phyloP scores from a whole-genome alignment of 2,888 invertebrate species.

The Masnerella sp. region DNA sequence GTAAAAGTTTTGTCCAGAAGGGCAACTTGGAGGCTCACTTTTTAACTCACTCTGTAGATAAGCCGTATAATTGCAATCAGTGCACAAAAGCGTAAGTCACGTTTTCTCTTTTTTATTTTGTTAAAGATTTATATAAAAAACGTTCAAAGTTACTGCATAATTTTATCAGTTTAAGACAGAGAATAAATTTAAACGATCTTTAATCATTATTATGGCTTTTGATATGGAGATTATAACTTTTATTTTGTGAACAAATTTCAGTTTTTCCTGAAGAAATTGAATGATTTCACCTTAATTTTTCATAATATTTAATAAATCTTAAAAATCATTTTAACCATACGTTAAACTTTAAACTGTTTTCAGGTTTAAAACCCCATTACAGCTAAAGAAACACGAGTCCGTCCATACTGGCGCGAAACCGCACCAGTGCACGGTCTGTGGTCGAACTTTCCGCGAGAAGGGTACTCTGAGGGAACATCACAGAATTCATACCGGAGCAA shows the following conservation, averaged over 20 bases:
- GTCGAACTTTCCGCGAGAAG: conserved; percentile 82
- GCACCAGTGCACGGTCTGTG: conserved; percentile 82
- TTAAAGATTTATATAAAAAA: too few relatives aligned
- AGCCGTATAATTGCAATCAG: conserved; percentile 78
- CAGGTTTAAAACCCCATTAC: conserved; percentile 80
- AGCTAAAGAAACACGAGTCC: conserved; percentile 80
- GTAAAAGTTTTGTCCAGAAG: conserved; percentile 81
- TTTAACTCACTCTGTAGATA: conserved; percentile 79
- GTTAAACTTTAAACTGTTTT: too few relatives aligned
- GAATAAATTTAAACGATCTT: too few relatives aligned
- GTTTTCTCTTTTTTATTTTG: not conserved
- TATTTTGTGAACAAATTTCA: too few relatives aligned
- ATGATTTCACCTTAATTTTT: too few relatives aligned
- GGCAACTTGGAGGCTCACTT: conserved; percentile 81
- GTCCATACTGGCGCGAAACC: conserved; percentile 82
- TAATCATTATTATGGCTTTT: too few relatives aligned
- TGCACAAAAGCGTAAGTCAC: conserved; percentile 78
- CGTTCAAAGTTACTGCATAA: too few relatives aligned
- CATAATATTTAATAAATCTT: not conserved
- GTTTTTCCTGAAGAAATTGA: too few relatives aligned
- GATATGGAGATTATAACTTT: too few relatives aligned
- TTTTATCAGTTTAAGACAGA: too few relatives aligned
- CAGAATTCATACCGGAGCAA: conserved; percentile 87
- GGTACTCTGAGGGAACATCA: conserved; percentile 86
- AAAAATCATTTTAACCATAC: too few relatives aligned